Conservation (phyloP, 2,113 vertebrate species). For the Boulengeromyrus knoepffleri region DNA sequence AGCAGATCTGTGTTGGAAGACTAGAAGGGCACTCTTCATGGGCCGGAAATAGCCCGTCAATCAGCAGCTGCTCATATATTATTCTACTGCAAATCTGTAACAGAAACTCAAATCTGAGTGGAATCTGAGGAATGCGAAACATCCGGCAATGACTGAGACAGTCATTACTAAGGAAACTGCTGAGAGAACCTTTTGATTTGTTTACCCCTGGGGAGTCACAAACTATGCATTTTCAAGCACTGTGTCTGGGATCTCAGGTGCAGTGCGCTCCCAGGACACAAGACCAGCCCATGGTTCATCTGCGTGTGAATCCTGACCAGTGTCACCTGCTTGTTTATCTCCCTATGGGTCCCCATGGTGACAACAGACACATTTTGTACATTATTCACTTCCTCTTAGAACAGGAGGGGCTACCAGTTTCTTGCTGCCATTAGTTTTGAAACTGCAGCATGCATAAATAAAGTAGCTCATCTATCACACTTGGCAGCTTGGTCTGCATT, state of each 20-base stretch:
- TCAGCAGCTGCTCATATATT: conserved; percentile 1
- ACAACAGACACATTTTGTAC: neutral
- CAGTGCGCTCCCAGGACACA: neutral
- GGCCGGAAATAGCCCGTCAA: neutral
- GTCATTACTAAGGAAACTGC: neutral
- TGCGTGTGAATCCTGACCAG: neutral
- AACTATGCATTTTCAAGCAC: neutral
- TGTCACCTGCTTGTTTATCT: neutral
- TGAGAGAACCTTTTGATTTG: neutral
- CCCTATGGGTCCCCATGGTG: neutral
- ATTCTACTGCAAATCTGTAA: neutral
- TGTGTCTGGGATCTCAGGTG: neutral
- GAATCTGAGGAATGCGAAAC: neutral
- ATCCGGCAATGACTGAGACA: neutral
- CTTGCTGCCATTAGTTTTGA: neutral
- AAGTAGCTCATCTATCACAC: neutral
- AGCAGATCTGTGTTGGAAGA: conserved; percentile 25
- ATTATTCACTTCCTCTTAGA: neutral
- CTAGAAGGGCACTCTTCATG: neutral
- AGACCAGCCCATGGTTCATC: neutral
- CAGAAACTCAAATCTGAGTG: neutral
- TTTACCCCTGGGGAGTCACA: neutral
- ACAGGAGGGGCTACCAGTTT: neutral
- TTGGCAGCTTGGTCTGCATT: neutral
- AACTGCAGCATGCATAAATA: neutral